Percentiles rank a stretch among this genome's conserved stretches.
These are phyloP conservation scores for Aspidoscelis tigris DNA, from an alignment of 2,113 vertebrate genomes.

Conservation along the genomic window DNA sequence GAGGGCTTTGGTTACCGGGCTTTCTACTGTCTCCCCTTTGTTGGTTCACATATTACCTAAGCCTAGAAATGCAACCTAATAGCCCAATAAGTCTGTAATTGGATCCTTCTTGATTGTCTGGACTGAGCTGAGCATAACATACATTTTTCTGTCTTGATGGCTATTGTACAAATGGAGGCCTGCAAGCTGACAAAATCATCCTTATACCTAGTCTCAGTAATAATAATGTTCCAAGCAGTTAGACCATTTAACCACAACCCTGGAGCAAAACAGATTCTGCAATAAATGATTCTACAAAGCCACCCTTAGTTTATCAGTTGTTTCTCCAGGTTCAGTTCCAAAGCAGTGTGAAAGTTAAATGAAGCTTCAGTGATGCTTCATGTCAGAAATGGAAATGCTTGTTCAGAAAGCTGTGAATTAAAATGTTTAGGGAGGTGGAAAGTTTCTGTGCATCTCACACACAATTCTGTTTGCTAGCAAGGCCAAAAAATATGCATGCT, in stretches of 20 bases:
- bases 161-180: neutral
- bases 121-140: neutral
- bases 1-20: neutral
- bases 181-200: conserved; percentile 7
- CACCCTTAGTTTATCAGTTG: neutral
- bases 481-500: neutral
- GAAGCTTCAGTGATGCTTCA: neutral
- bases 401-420: neutral
- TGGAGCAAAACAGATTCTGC: neutral
- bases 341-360: neutral
- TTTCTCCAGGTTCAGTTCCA: neutral
- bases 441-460: neutral
- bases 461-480: neutral
- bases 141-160: conserved; percentile 16
- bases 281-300: neutral
- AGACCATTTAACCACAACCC: neutral
- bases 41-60: conserved; percentile 6
- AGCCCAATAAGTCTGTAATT: conserved; percentile 18
- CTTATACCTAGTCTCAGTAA: conserved; percentile 8
- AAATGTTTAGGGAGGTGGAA: too few relatives aligned
- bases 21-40: conserved; percentile 4
- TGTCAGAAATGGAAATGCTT: neutral
- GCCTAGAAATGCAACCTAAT: conserved; percentile 22
- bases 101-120: conserved; percentile 21
- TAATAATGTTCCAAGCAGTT: neutral